Conservation (phyloP, 2,113 vertebrate genomes). For the Erythrolamprus reginae region DNA sequence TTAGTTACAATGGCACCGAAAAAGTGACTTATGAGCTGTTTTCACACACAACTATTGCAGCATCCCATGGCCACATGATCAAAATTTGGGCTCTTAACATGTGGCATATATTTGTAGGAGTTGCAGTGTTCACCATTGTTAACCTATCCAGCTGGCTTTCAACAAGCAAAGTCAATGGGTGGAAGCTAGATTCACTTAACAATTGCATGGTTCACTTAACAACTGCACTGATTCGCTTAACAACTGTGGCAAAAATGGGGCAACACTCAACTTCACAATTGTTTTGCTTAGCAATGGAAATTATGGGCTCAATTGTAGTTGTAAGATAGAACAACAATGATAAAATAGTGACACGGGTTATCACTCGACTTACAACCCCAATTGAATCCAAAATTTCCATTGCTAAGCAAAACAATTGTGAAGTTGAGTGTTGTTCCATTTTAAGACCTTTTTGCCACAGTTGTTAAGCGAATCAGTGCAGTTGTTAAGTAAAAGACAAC, state of each 20-base stretch:
- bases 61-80: neutral
- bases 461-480: too few species aligned
- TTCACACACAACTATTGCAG: neutral
- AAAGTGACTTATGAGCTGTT: neutral
- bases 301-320: neutral
- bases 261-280: neutral
- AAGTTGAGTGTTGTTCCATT: too few species aligned
- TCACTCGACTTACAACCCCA: too few species aligned
- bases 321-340: too few species aligned
- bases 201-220: neutral
- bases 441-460: too few species aligned
- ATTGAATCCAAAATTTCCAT: too few species aligned
- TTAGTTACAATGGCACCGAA: neutral
- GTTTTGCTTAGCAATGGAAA: neutral
- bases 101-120: neutral
- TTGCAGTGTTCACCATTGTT: neutral
- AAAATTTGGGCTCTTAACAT: neutral
- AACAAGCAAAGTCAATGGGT: neutral
- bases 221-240: neutral
- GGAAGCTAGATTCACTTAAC: neutral
- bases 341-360: too few species aligned
- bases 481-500: too few species aligned
- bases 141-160: neutral
- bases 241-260: neutral
- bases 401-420: too few species aligned